Percentiles rank a stretch among this genome's conserved stretches.
Conservation (phyloP, 2,113 vertebrate species). For the Brachyhypopomus gauderio region DNA sequence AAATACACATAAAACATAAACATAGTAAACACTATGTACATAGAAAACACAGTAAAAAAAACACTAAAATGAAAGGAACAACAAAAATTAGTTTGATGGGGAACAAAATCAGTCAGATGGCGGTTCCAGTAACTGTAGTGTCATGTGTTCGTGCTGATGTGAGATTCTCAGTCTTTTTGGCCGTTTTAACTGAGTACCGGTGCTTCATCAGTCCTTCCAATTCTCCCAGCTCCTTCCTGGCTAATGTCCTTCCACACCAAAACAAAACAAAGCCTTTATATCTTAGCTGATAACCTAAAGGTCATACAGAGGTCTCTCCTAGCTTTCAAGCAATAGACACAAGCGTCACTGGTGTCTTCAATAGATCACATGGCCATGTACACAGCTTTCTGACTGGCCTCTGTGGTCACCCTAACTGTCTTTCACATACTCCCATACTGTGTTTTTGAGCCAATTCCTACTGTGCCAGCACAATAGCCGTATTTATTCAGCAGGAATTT, state of each 20-base stretch:
- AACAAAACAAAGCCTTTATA: not conserved
- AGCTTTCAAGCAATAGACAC: not conserved
- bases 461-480: too few species aligned
- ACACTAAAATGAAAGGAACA: conserved; percentile 12
- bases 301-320: conserved; percentile 12
- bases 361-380: not conserved
- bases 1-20: too few species aligned
- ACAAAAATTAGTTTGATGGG: conserved; percentile 1
- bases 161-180: conserved; percentile 17
- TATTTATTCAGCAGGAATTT: not conserved
- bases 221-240: conserved; percentile 19
- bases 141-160: conserved; percentile 37
- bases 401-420: not conserved
- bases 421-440: not conserved
- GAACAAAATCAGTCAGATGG: too few species aligned
- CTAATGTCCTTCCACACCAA: conserved; percentile 19
- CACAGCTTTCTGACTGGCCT: not conserved
- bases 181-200: too few species aligned
- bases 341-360: conserved; percentile 2
- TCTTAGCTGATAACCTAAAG: conserved; percentile 21
- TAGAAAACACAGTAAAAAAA: too few species aligned
- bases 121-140: conserved; percentile 7
- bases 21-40: too few species aligned
- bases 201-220: not conserved
- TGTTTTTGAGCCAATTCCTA: too few species aligned